Percentiles rank a stretch among this genome's conserved stretches.
Evolutionary conservation across 2,113 vertebrate species (phyloP).

Genomic region (Acanthochromis polyacanthus): DNA sequence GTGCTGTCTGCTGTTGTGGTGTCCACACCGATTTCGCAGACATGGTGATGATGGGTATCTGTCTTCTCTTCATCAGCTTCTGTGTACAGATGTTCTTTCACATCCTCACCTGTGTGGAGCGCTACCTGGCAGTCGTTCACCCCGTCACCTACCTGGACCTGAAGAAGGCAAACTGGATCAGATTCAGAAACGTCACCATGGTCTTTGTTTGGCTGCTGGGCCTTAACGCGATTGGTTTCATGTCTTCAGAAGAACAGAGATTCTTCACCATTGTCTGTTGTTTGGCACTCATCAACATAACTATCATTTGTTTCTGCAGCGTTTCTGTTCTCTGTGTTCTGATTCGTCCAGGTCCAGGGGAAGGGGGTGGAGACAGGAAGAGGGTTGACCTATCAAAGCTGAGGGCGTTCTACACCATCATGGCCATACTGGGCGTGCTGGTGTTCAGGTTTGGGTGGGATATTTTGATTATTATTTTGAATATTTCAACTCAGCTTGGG

Average conservation of each 20-base stretch:
- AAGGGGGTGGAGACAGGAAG: too few relatives aligned
- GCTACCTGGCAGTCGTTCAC: too few relatives aligned
- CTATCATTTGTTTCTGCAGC: background rate
- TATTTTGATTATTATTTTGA: fast-evolving
- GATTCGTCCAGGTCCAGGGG: too few relatives aligned
- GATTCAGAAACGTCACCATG: background rate
- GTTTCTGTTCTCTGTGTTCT: slow-evolving; percentile 8
- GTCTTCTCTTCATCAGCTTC: fast-evolving
- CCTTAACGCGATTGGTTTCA: fast-evolving
- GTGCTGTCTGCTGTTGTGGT: background rate
- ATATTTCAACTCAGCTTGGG: fast-evolving
- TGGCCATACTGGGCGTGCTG: too few relatives aligned
- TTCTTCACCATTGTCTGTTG: background rate
- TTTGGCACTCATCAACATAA: background rate
- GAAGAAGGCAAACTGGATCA: background rate
- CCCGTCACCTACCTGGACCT: too few relatives aligned
- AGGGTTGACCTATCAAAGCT: too few relatives aligned
- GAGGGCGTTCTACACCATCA: too few relatives aligned
- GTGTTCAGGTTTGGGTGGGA: background rate
- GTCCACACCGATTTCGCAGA: fast-evolving
- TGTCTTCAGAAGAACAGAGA: too few relatives aligned
- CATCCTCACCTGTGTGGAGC: background rate
- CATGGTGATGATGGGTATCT: background rate
- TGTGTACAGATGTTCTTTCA: slow-evolving; percentile 15
- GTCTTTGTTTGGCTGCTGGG: background rate